Evolutionary conservation across 2,888 invertebrate species (phyloP).

Genomic region (Drosophila subsilvestris): DNA sequence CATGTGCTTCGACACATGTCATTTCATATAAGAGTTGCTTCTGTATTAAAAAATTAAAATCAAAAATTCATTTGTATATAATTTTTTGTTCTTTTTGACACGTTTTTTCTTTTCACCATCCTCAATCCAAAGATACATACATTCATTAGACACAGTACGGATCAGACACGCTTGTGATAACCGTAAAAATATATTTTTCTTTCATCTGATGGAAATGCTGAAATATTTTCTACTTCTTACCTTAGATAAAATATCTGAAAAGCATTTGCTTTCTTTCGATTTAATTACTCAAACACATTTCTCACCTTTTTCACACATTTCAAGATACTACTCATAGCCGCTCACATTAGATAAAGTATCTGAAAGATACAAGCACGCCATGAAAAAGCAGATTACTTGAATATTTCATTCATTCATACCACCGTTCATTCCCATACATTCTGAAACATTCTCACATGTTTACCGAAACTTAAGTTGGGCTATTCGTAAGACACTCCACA

Average conservation of each 20-base stretch:
- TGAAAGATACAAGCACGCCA: constrained; percentile 14
- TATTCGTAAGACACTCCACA: constrained; percentile 29
- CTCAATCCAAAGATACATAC: no score
- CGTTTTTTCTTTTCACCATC: no score
- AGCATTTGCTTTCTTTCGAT: not conserved
- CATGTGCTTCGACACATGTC: not conserved
- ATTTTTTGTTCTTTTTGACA: no score
- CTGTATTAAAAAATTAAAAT: no score
- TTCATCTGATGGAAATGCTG: no score
- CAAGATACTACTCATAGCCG: not conserved
- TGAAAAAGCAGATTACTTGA: constrained; percentile 21
- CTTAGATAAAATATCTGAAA: not conserved
- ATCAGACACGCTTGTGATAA: no score
- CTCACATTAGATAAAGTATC: constrained; percentile 15
- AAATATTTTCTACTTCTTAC: no score
- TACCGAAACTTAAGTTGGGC: constrained; percentile 24
- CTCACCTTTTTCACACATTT: constrained; percentile 25
- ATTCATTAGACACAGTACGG: no score
- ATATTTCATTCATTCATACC: constrained; percentile 23
- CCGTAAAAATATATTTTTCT: no score
- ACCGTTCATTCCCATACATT: constrained; percentile 2
- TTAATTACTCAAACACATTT: constrained; percentile 4
- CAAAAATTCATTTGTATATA: no score
- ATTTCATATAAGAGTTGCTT: no score
- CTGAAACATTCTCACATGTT: constrained; percentile 37